A percentile compares a stretch with the other conserved stretches of the same genome.
These are phyloP conservation scores for Selenia dentaria DNA, from an alignment of 2,888 invertebrate species.

Conservation along the genomic window DNA sequence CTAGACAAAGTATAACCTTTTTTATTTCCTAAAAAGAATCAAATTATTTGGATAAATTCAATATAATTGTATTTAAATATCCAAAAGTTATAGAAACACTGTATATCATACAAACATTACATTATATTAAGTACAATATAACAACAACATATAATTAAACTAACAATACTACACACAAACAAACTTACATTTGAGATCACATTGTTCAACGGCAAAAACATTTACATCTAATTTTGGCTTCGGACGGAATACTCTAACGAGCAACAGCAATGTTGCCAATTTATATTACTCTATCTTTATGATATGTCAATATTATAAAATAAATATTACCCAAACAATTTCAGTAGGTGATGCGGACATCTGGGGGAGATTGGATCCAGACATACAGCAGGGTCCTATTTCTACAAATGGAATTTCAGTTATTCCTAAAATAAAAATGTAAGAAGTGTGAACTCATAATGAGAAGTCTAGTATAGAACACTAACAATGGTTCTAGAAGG, in stretches of 20 bases:
- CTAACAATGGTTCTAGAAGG: too few species aligned
- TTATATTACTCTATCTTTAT: too few species aligned
- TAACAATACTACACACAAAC: constrained; percentile 35
- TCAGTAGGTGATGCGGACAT: too few species aligned
- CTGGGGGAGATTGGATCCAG: too few species aligned
- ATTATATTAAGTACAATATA: constrained; percentile 65
- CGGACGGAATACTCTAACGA: constrained; percentile 22
- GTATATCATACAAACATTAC: constrained; percentile 74
- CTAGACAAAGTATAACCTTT: constrained; percentile 34
- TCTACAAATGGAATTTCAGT: too few species aligned
- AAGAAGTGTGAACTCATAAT: too few species aligned
- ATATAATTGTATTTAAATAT: constrained; percentile 65
- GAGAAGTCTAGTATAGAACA: too few species aligned
- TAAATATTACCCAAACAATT: too few species aligned
- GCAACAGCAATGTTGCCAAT: neutral
- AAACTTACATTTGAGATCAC: constrained; percentile 53
- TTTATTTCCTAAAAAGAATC: constrained; percentile 50
- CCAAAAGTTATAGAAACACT: constrained; percentile 73
- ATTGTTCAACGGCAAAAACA: constrained; percentile 38
- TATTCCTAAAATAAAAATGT: too few species aligned
- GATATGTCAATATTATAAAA: too few species aligned
- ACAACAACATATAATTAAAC: constrained; percentile 46
- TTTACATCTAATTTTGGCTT: constrained; percentile 27
- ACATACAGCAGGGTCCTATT: too few species aligned
- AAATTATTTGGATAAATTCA: constrained; percentile 49